These are phyloP conservation scores for Eulacestoma nigropectus DNA, from an alignment of 2,113 vertebrate genomes.

Conservation along the genomic window DNA sequence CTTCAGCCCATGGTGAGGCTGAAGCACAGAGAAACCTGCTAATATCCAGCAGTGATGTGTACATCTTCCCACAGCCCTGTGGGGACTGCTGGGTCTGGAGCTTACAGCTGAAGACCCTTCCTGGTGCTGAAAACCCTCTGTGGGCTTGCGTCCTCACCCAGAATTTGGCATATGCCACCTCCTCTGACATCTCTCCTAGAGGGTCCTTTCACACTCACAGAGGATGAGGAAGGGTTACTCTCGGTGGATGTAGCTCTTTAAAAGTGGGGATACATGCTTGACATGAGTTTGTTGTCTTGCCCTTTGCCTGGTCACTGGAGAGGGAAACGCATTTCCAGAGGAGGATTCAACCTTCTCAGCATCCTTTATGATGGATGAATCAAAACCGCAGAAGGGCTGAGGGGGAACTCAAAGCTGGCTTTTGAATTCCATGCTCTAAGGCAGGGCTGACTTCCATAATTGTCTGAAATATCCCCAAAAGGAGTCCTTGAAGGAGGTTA, in stretches of 20 bases:
- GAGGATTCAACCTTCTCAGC: background rate
- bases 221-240: background rate
- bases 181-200: background rate
- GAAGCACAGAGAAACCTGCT: background rate
- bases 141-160: background rate
- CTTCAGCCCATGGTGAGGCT: background rate
- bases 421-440: background rate
- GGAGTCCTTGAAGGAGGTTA: background rate
- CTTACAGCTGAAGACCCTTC: background rate
- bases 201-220: background rate
- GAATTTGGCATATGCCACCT: background rate
- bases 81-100: background rate
- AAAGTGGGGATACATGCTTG: background rate
- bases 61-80: background rate
- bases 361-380: background rate
- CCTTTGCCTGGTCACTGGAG: background rate
- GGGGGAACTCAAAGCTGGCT: background rate
- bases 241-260: background rate
- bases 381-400: background rate
- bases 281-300: background rate
- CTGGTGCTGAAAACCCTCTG: background rate
- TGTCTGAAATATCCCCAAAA: background rate
- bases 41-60: background rate
- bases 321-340: background rate
- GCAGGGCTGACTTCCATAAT: background rate